Conservation (phyloP, 2,113 vertebrate genomes). For the Chunga burmeisteri region DNA sequence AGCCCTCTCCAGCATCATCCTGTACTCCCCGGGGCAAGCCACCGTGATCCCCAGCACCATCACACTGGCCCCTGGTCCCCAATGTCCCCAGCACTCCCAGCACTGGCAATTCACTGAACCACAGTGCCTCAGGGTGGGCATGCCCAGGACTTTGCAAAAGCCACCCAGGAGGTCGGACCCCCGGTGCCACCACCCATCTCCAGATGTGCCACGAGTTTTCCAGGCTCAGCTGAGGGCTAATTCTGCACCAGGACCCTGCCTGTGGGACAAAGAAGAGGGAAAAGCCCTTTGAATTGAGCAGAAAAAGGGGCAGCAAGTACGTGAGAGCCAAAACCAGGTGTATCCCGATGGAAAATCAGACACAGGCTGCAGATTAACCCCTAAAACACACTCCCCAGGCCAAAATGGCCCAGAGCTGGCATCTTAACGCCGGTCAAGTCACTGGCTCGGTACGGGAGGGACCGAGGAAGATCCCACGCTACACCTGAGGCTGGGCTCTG, state of each 20-base stretch:
- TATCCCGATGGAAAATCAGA: not conserved
- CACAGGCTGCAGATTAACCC: not conserved
- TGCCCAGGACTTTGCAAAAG: not conserved
- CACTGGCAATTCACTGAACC: not conserved
- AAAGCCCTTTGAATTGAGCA: not conserved
- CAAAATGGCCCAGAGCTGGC: not conserved
- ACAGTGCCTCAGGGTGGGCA: fast-evolving
- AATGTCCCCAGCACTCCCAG: not conserved
- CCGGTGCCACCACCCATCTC: not conserved
- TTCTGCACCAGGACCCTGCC: not conserved
- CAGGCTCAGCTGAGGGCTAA: not conserved
- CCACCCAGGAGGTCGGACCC: not conserved
- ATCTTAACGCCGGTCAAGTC: not conserved
- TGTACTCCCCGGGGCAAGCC: fast-evolving
- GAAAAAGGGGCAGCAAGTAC: not conserved
- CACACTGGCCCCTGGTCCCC: not conserved
- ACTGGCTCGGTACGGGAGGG: not conserved
- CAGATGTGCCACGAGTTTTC: not conserved
- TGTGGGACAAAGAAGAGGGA: not conserved
- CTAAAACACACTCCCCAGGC: not conserved
- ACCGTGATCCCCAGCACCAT: fast-evolving
- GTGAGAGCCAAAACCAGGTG: not conserved
- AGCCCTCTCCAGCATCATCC: not conserved
- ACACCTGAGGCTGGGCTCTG: not conserved
- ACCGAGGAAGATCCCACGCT: not conserved